Percentiles rank a stretch among this genome's conserved stretches.
These are phyloP conservation scores for Oryzias melastigma DNA, from an alignment of 2,113 vertebrate genomes.

Conservation along the genomic window DNA sequence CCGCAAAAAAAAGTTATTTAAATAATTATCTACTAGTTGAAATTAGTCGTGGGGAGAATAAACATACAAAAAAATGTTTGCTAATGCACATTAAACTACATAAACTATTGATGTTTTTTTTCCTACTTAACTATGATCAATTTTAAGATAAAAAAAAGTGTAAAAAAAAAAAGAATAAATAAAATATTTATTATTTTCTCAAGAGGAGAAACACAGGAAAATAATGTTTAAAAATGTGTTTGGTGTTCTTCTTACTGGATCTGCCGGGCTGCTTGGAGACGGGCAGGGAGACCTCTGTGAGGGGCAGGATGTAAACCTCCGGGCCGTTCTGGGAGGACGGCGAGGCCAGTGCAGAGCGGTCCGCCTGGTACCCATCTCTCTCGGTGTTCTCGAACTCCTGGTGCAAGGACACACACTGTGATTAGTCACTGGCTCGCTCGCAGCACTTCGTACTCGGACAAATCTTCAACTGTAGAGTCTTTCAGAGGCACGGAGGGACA, in stretches of 20 bases:
- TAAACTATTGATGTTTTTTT: too few relatives aligned
- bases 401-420: constrained; percentile 45
- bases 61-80: too few relatives aligned
- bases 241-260: constrained; percentile 84
- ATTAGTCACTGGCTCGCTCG: constrained; percentile 55
- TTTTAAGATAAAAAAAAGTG: too few relatives aligned
- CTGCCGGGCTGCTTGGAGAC: constrained; percentile 92
- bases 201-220: too few relatives aligned
- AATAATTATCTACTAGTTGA: too few relatives aligned
- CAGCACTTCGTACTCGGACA: constrained; percentile 24
- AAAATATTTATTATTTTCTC: too few relatives aligned
- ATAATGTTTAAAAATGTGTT: not conserved
- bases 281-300: constrained; percentile 92
- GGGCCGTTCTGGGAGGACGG: constrained; percentile 86
- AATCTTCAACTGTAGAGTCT: constrained; percentile 58
- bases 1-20: too few relatives aligned
- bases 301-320: constrained; percentile 94
- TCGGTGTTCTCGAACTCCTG: constrained; percentile 96
- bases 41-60: too few relatives aligned
- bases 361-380: constrained; percentile 86
- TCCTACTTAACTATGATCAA: too few relatives aligned
- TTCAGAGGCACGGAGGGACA: constrained; percentile 36
- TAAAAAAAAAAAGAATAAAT: too few relatives aligned
- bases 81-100: too few relatives aligned
- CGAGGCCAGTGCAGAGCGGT: constrained; percentile 85